Conservation (phyloP, 2,888 invertebrate genomes). For the Morpho deidamia region DNA sequence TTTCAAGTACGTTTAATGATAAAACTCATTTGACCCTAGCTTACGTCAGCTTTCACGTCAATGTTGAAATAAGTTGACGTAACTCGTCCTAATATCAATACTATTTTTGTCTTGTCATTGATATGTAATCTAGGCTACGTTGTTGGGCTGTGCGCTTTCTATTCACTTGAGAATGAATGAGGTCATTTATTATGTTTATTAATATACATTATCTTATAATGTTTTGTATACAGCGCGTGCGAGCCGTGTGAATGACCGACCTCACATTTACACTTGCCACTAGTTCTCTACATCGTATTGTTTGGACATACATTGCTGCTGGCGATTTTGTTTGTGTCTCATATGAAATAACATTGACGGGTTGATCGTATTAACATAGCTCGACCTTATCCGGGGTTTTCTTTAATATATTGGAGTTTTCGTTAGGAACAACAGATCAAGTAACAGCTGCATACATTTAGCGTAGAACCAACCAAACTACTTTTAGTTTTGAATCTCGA, state of each 20-base stretch:
- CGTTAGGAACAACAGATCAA: too few relatives aligned
- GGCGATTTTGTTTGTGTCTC: background rate
- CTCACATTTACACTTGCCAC: slow-evolving; percentile 28
- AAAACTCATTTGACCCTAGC: too few relatives aligned
- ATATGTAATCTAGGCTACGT: background rate
- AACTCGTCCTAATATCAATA: background rate
- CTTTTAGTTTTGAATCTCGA: too few relatives aligned
- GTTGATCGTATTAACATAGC: too few relatives aligned
- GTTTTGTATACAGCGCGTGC: slow-evolving; percentile 24
- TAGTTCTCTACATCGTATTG: slow-evolving; percentile 11
- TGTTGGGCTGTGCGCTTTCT: background rate
- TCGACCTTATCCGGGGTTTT: too few relatives aligned
- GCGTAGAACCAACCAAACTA: too few relatives aligned
- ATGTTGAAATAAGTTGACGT: too few relatives aligned
- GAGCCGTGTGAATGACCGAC: slow-evolving; percentile 39
- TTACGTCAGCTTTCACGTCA: too few relatives aligned
- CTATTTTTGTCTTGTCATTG: background rate
- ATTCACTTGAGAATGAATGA: background rate
- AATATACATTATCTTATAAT: slow-evolving; percentile 2
- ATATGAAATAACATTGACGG: too few relatives aligned
- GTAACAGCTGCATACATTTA: too few relatives aligned
- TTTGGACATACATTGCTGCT: background rate
- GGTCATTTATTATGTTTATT: slow-evolving; percentile 8
- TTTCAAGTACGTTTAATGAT: too few relatives aligned
- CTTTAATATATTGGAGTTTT: too few relatives aligned